These are phyloP conservation scores for Trissolcus japonicus DNA, from an alignment of 2,888 invertebrate genomes.

Conservation along the genomic window DNA sequence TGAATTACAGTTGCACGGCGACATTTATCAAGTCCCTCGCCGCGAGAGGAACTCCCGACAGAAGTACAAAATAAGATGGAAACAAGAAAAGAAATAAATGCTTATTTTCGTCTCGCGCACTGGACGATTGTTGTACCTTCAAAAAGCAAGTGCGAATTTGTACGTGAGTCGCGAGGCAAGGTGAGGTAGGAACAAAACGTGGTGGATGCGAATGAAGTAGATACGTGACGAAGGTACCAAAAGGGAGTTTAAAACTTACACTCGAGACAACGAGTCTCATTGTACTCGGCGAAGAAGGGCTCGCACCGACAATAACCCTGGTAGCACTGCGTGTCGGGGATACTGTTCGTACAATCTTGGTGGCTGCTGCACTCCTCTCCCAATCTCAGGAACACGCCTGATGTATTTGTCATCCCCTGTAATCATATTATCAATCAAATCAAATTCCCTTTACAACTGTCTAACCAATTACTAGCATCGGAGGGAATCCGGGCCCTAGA, in stretches of 20 bases:
- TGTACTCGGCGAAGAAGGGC: slow-evolving; percentile 88
- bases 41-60: slow-evolving; percentile 6
- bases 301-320: slow-evolving; percentile 87
- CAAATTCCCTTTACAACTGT: too few species aligned
- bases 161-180: too few species aligned
- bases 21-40: slow-evolving; percentile 22
- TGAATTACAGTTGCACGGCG: slow-evolving; percentile 15
- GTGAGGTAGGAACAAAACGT: too few species aligned
- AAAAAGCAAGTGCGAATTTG: slow-evolving; percentile 39
- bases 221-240: slow-evolving; percentile 51
- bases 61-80: slow-evolving; percentile 1
- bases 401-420: slow-evolving; percentile 59
- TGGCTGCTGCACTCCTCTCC: slow-evolving; percentile 82
- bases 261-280: slow-evolving; percentile 88
- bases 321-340: slow-evolving; percentile 82
- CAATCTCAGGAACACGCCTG: slow-evolving; percentile 73
- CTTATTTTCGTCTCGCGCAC: slow-evolving; percentile 13
- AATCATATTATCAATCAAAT: too few species aligned
- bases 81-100: neutral
- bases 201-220: neutral
- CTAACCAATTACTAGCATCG: too few species aligned
- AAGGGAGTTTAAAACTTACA: slow-evolving; percentile 79
- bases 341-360: slow-evolving; percentile 80
- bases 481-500: too few species aligned
- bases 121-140: slow-evolving; percentile 29